phyloP scores from a whole-genome alignment of 2,888 invertebrate genomes.

The Teleogryllus oceanicus region DNA sequence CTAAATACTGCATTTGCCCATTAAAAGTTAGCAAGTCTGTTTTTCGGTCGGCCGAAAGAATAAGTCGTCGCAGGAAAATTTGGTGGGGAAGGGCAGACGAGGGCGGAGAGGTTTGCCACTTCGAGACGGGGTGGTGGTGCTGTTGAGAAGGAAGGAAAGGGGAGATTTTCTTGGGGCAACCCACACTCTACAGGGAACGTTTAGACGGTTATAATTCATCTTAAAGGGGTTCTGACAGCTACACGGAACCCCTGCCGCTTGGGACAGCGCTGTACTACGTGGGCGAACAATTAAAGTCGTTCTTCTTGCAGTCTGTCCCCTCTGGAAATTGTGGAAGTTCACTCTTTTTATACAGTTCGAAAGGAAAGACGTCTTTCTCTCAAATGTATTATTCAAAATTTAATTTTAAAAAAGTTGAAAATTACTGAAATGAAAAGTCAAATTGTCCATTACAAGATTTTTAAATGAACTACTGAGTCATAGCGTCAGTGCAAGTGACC shows the following conservation, averaged over 20 bases:
- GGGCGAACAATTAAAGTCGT: constrained; percentile 4
- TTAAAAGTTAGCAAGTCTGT: background rate
- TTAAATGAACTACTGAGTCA: too few relatives aligned
- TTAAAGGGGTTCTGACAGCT: background rate
- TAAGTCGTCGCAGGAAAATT: background rate
- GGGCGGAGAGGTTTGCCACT: background rate
- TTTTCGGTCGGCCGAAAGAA: background rate
- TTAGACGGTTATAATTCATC: background rate
- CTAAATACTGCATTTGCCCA: background rate
- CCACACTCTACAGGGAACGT: background rate
- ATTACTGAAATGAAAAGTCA: too few relatives aligned
- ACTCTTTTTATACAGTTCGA: too few relatives aligned
- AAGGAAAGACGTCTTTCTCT: too few relatives aligned
- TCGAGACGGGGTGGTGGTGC: too few relatives aligned
- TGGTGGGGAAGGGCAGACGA: background rate
- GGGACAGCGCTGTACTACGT: background rate
- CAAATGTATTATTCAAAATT: too few relatives aligned
- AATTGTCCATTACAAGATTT: too few relatives aligned
- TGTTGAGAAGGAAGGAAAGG: too few relatives aligned
- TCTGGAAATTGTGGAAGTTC: too few relatives aligned
- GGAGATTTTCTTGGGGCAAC: too few relatives aligned
- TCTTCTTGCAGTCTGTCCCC: background rate
- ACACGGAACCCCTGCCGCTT: background rate
- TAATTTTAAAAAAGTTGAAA: too few relatives aligned
- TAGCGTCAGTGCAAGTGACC: too few relatives aligned